Conservation (phyloP, 1,140 invertebrate species). For the Drosophila nannoptera region DNA sequence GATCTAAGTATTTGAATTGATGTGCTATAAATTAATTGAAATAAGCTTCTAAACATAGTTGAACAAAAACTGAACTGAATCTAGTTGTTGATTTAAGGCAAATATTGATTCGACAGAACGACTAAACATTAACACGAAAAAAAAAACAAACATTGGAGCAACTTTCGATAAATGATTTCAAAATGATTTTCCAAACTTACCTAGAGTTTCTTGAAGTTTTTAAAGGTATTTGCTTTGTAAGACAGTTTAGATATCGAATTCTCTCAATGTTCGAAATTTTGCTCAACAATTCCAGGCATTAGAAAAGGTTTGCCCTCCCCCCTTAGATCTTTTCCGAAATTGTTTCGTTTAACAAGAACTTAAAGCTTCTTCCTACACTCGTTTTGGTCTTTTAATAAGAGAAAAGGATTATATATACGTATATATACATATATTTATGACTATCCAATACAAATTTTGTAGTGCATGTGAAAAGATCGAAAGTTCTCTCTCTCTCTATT, state of each 20-base stretch:
- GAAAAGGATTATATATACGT: neutral
- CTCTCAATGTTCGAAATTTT: neutral
- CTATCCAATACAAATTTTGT: slow-evolving; percentile 35
- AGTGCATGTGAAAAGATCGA: slow-evolving; percentile 35
- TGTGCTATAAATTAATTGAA: slow-evolving; percentile 31
- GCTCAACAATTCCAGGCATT: slow-evolving; percentile 8
- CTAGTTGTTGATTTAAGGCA: slow-evolving; percentile 9
- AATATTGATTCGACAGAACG: neutral
- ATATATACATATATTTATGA: slow-evolving; percentile 12
- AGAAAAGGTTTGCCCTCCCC: neutral
- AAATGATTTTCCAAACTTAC: too few species aligned
- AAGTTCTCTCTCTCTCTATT: slow-evolving; percentile 58
- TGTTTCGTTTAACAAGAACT: too few species aligned
- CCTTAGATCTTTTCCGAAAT: too few species aligned
- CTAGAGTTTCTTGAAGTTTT: neutral
- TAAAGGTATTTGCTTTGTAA: neutral
- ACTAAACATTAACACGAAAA: neutral
- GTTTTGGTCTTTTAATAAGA: slow-evolving; percentile 20
- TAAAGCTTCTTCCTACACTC: neutral
- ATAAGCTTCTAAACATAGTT: slow-evolving; percentile 41
- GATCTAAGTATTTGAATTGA: slow-evolving; percentile 30
- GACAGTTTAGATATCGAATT: too few species aligned
- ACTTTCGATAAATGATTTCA: neutral
- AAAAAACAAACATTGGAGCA: neutral
- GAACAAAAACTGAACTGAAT: slow-evolving; percentile 21